Evolutionary conservation across 2,888 invertebrate genomes (phyloP).

Genomic region (Drosophila merina): DNA sequence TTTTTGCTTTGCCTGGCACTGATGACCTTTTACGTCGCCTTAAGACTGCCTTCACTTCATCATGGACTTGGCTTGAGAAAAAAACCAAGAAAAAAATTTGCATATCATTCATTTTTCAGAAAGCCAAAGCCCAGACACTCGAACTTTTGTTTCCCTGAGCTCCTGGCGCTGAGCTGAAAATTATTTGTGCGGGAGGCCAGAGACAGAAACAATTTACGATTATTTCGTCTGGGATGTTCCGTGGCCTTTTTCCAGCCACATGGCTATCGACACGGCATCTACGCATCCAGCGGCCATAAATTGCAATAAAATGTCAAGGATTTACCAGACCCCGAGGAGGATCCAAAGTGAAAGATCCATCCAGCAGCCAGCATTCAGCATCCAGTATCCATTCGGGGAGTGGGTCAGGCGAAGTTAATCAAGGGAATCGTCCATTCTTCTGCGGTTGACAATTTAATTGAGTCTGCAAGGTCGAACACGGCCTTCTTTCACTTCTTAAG

Average conservation of each 20-base stretch:
- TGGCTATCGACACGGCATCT: constrained; percentile 51
- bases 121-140: neutral
- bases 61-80: constrained; percentile 29
- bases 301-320: constrained; percentile 69
- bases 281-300: constrained; percentile 61
- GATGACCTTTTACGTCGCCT: constrained; percentile 73
- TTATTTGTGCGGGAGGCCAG: constrained; percentile 61
- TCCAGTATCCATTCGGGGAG: neutral
- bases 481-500: constrained; percentile 29
- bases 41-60: constrained; percentile 55
- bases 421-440: constrained; percentile 40
- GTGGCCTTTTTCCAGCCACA: constrained; percentile 22
- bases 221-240: constrained; percentile 64
- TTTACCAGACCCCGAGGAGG: constrained; percentile 40
- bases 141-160: constrained; percentile 3
- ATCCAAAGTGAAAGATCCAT: constrained; percentile 22
- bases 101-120: constrained; percentile 67
- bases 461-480: constrained; percentile 36
- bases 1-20: constrained; percentile 45
- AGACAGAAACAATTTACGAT: constrained; percentile 65
- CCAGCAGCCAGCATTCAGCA: neutral
- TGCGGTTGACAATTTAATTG: constrained; percentile 70
- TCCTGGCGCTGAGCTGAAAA: constrained; percentile 41
- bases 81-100: constrained; percentile 58
- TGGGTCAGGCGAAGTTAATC: constrained; percentile 57